Evolutionary conservation across 2,888 invertebrate genomes (phyloP), one percentile per base, ranked within the genome.

Genomic region (Rhorus exstirpatorius): DNA sequence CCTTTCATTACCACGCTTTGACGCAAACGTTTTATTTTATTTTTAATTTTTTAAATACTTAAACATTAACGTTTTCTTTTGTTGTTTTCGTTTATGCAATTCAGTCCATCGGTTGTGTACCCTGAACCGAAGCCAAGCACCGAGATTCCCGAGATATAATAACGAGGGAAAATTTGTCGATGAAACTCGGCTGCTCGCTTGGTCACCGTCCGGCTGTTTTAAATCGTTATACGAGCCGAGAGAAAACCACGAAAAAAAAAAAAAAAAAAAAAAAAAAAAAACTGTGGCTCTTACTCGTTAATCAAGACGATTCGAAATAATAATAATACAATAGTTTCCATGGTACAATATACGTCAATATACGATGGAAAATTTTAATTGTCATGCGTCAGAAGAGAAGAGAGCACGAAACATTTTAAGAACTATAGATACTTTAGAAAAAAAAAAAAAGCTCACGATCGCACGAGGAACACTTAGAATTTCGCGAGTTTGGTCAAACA

Each of bases 51-150:
- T 38, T 61, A 61, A 61, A 61, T 61, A 61, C 60, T 61, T 61
- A 38, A 61, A 41, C 41, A 12, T 21, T 61, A 41, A 61, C 12
- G 46, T 38, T 19, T 35, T 26, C n/a, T 38, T 61, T 38, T 61
- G 10, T 21, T 61, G 12, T 61, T 61, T 63, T 51, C 1, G 46
- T 55, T 55, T 12, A 46, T 58, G 38, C 12, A 70, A 68, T 78
- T 74, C 78, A 74, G 68, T 78, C 49, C 63, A 41, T 74, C 63
- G 82, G 51, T 68, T 67, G 31, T 68, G 63, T 79, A 74, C 78
- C 82, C 82, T 82, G 78, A 82, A 82, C 74, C 82, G 63, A 58
- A 81, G 77, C 81, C 65, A 46, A 60, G 14, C 63, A 71, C 24
- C 71, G 81, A 77, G 53, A 63, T 44, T 53, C 46, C 12, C 55